Percentiles rank a stretch among this genome's conserved stretches.
phyloP scores from a whole-genome alignment of 2,113 vertebrate species.

The Irena cyanogastra region DNA sequence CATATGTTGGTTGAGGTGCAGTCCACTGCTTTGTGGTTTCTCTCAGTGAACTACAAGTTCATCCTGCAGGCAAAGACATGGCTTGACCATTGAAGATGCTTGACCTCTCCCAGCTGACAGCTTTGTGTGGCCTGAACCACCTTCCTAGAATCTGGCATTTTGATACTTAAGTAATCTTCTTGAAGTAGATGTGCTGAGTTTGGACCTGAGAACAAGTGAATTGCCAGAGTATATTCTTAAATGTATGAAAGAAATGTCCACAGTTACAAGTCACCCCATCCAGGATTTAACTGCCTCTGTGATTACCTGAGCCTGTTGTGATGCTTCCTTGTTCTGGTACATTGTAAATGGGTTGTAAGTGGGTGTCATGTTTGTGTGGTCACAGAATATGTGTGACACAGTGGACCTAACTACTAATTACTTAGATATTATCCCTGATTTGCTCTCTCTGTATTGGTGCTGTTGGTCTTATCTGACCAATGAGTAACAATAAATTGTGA shows the following conservation, averaged over 20 bases:
- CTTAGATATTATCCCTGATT: not conserved
- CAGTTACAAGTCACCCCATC: not conserved
- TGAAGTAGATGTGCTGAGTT: not conserved
- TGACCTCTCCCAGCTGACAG: not conserved
- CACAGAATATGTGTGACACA: not conserved
- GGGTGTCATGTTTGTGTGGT: not conserved
- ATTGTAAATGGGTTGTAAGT: not conserved
- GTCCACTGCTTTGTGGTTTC: not conserved
- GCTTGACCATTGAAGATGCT: not conserved
- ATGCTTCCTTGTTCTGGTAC: not conserved
- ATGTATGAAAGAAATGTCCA: not conserved
- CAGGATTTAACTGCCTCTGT: not conserved
- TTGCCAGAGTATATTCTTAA: not conserved
- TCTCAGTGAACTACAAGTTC: not conserved
- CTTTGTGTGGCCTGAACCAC: not conserved
- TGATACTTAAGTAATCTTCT: not conserved
- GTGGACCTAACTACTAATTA: not conserved
- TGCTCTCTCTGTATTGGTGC: not conserved
- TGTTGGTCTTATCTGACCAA: not conserved
- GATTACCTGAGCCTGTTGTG: not conserved
- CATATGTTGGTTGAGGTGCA: not conserved
- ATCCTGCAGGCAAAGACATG: fast-evolving
- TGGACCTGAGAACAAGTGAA: not conserved
- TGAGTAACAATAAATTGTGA: not conserved
- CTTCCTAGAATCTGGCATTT: not conserved